A percentile compares a stretch with the other conserved stretches of the same genome.
Evolutionary conservation across 2,113 vertebrate genomes (phyloP).

Genomic region (Propithecus coquereli): DNA sequence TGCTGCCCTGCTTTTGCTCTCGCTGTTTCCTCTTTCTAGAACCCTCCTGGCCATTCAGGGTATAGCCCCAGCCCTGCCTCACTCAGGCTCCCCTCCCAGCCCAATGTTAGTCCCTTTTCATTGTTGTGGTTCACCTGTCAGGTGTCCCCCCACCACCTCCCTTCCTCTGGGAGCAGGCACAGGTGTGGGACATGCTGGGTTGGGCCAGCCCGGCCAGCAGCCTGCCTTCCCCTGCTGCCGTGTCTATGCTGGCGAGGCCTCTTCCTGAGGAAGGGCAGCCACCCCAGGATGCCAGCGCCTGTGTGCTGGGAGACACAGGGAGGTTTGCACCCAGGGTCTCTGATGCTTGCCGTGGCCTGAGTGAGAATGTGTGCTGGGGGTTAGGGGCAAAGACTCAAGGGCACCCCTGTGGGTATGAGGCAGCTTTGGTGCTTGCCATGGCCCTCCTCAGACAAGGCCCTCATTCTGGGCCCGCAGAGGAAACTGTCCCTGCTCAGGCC

Average conservation of each 20-base stretch:
- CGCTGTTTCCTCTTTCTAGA: slow-evolving; percentile 19
- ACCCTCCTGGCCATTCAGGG: not conserved
- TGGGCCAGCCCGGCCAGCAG: not conserved
- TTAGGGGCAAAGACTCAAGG: not conserved
- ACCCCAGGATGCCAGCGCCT: not conserved
- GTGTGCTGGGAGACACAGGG: not conserved
- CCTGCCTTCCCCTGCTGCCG: not conserved
- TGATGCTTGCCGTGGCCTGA: not conserved
- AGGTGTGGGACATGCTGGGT: not conserved
- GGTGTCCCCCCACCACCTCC: not conserved
- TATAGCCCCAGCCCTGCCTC: not conserved
- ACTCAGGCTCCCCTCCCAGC: not conserved
- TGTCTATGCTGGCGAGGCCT: not conserved
- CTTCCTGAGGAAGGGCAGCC: not conserved
- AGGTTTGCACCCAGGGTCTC: not conserved
- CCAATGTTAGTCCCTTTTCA: not conserved
- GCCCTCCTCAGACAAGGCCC: not conserved
- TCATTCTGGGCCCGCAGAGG: not conserved
- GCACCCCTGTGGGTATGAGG: not conserved
- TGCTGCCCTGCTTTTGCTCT: not conserved
- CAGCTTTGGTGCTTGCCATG: not conserved
- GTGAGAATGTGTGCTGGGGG: not conserved
- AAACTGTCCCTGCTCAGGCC: not conserved
- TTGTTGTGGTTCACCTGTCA: not conserved
- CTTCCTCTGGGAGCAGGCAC: not conserved